phyloP scores from a whole-genome alignment of 2,797 vertebrate genomes.

The Gymnothorax reevesii region DNA sequence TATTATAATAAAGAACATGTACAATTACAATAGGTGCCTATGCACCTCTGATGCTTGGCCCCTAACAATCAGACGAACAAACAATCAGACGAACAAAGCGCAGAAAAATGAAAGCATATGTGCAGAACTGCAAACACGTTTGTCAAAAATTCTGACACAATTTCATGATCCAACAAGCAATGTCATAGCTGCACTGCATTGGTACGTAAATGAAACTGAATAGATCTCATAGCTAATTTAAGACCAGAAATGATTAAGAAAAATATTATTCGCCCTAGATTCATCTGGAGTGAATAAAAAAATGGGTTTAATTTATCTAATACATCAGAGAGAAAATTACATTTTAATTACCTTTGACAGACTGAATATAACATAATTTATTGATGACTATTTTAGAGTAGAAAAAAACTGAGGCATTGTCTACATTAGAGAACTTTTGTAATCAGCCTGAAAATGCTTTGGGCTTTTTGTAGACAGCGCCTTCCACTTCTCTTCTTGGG shows the following conservation, averaged over 20 bases:
- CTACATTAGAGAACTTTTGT: neutral
- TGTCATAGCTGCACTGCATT: neutral
- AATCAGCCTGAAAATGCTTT: neutral
- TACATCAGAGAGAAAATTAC: constrained; percentile 5
- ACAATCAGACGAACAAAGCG: too few species aligned
- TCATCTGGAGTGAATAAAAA: neutral
- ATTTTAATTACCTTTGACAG: neutral
- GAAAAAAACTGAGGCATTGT: neutral
- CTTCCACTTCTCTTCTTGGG: too few species aligned
- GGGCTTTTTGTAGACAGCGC: too few species aligned
- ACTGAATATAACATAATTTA: neutral
- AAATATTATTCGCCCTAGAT: neutral
- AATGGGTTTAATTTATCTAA: neutral
- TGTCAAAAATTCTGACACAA: neutral
- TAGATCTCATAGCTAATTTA: constrained; percentile 15
- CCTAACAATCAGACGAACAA: too few species aligned
- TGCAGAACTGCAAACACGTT: neutral
- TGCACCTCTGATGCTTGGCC: too few species aligned
- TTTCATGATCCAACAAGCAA: neutral
- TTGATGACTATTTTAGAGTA: neutral
- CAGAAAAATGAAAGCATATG: neutral
- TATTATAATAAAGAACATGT: too few species aligned
- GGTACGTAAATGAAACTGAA: neutral
- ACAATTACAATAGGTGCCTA: too few species aligned
- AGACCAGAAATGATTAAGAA: neutral